Base-by-base conservation (phyloP, 2,113 vertebrate genomes). In the Malaclemys terrapin region DNA sequence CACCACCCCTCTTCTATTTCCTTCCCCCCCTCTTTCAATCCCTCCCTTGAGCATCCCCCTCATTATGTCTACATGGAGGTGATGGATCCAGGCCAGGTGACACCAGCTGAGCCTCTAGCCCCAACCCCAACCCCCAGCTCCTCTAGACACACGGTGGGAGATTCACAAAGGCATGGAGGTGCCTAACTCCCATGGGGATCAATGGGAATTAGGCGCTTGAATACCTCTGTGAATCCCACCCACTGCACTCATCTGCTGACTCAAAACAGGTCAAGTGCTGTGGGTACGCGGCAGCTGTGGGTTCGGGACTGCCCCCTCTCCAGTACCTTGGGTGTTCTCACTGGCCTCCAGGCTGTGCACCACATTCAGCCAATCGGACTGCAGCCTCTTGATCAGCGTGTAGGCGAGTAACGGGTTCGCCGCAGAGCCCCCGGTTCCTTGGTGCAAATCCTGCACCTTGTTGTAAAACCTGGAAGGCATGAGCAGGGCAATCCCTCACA, bases 371-470 rank as follows among this genome's bases (percentile, higher is more conserved):
- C 99, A 99, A 95, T 99, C 99, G 0, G 98, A 99, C 87, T 99
- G 98, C 24, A 99, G 98, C 9, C 99, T 98, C 95, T 99, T 99
- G 98, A 99, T 99, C 94, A 99, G 98, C 65, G 99, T 98, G 97
- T 99, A 99, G 4, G 99, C 99, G 89, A 99, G 82, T 93, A 99
- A 93, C 2, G 99, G 99, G 97, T 99, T 99, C 19, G 98, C 98
- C 95, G 99, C 98, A 0, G 98, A 97, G 42, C 96, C 79, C 3
- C 96, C 10, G 0, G 98, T 90, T 10, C 98, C 98, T 84, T 98
- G 96, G 90, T 99, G 99, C 92, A 99, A 94, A 1, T 93, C 94
- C 25, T 97, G 98, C 29, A 99, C 99, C 97, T 99, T 99, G 94
- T 98, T 95, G 54, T 99, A 99, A 97, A 99, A 99, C 82, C 99